Percentiles rank a stretch among this genome's conserved stretches.
Evolutionary conservation across 2,888 invertebrate species (phyloP).

Genomic region (Noctua janthe): DNA sequence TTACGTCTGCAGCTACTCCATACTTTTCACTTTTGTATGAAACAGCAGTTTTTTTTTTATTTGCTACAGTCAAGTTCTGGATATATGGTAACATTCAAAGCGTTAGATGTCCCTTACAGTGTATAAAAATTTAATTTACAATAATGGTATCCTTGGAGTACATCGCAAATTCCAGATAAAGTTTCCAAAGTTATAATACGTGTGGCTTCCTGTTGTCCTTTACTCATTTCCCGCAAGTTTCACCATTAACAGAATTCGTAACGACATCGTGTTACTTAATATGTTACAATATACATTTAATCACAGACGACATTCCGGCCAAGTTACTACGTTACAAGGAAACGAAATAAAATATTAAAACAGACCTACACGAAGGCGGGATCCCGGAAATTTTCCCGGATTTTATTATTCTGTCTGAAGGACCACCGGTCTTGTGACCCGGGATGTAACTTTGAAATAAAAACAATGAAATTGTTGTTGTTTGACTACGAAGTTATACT

Average conservation of each 20-base stretch:
- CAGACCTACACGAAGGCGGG: slow-evolving; percentile 21
- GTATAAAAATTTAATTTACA: neutral
- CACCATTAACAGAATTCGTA: slow-evolving; percentile 55
- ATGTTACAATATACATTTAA: slow-evolving; percentile 61
- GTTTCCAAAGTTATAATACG: slow-evolving; percentile 11
- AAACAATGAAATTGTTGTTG: slow-evolving; percentile 45
- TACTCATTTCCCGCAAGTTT: slow-evolving; percentile 31
- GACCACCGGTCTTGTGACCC: slow-evolving; percentile 39
- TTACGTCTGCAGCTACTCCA: neutral
- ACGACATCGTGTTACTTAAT: slow-evolving; percentile 39
- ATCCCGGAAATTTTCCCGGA: slow-evolving; percentile 39
- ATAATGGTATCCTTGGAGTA: neutral
- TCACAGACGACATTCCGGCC: slow-evolving; percentile 46
- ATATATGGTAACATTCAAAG: neutral
- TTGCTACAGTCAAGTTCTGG: neutral
- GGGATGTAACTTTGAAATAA: slow-evolving; percentile 33
- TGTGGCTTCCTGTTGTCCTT: slow-evolving; percentile 34
- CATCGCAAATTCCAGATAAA: slow-evolving; percentile 1
- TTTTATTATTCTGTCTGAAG: slow-evolving; percentile 63
- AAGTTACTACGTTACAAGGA: slow-evolving; percentile 43
- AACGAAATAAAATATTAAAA: slow-evolving; percentile 60
- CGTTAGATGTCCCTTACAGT: neutral
- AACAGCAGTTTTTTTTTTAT: neutral
- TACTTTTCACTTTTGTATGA: neutral
- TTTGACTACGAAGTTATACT: slow-evolving; percentile 20